phyloP scores from a whole-genome alignment of 92 coral and sea anemone species.

The Actinostola sp. region DNA sequence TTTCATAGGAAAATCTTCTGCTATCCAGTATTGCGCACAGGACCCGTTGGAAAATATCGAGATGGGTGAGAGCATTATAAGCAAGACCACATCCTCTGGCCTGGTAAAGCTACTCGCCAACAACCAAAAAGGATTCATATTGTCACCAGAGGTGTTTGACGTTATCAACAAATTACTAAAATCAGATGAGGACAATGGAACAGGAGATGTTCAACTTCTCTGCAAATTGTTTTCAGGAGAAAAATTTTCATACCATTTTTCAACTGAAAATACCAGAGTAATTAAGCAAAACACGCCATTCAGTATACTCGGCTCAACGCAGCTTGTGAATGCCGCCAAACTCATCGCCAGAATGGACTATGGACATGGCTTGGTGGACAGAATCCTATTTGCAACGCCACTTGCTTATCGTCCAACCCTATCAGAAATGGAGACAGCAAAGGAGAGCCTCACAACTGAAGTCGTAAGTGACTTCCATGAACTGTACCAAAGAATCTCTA shows the following conservation, averaged over 20 bases:
- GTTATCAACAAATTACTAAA: too few relatives aligned
- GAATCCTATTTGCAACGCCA: conserved; percentile 49
- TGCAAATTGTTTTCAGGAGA: conserved; percentile 29
- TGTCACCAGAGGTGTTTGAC: too few relatives aligned
- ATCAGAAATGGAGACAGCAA: conserved; percentile 36
- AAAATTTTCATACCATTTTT: conserved; percentile 25
- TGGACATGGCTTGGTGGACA: conserved; percentile 48
- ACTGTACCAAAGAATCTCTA: neutral
- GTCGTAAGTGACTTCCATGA: neutral
- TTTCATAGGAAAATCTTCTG: neutral
- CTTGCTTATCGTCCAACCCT: conserved; percentile 38
- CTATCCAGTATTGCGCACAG: neutral
- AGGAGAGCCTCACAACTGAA: conserved; percentile 8
- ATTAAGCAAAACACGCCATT: conserved; percentile 46
- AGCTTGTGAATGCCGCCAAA: conserved; percentile 46
- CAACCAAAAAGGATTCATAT: too few relatives aligned
- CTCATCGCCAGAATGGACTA: conserved; percentile 64
- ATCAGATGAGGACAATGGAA: conserved; percentile 49
- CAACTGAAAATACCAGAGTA: conserved; percentile 46
- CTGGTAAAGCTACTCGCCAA: too few relatives aligned
- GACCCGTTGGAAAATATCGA: neutral
- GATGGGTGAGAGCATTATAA: too few relatives aligned
- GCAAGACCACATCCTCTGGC: too few relatives aligned
- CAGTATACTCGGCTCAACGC: conserved; percentile 57
- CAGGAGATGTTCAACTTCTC: too few relatives aligned